Base-by-base conservation (phyloP, 2,888 invertebrate genomes). In the Antheraea assamensis region DNA sequence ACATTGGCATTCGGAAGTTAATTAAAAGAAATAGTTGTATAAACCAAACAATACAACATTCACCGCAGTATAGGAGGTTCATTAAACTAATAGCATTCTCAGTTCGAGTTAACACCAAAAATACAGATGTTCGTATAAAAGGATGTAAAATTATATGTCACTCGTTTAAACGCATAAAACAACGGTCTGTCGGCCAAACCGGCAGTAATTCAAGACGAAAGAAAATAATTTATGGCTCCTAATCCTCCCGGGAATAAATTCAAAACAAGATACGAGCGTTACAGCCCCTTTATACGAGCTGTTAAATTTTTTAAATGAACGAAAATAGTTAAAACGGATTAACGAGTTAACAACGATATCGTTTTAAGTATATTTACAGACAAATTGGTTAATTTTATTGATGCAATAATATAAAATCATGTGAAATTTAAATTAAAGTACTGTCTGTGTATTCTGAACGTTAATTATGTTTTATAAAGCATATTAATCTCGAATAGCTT, bases 161-260 rank as follows among this genome's bases (percentile, higher is more conserved):
- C 82, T 83, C 87, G 85, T 85, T 89, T 87, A 87, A 87, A 84
- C 82, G 82, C 84, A 80, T 87, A 84, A 88, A 87, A 90, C 90
- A 91, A 89, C 91, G 85, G 85, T 85, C 87, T 88, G 89, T 89
- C 90, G 84, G 87, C 86, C 83, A 80, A 80, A 79, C 79, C 81
- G 83, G 81, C 87, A 80, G 88, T 92, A 90, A 92, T 81, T 92
- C 88, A 90, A 81, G 79, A 83, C 79, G 77, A 85, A 88, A 84
- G 88, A 89, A 92, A 87, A 92, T 92, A 92, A 92, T 92, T 93
- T 92, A 93, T 84, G 85, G 83, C 85, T 80, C 82, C 83, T 89
- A 88, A 91, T 89, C 87, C 87, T 81, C 77, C 85, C 87, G 80
- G 85, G 88, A 87, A 90, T 90, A 88, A 85, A 89, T 88, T 80